Evolutionary conservation across 1,140 invertebrate genomes (phyloP), one percentile per base, ranked within the genome.

Genomic region (Anthonomus grandis): DNA sequence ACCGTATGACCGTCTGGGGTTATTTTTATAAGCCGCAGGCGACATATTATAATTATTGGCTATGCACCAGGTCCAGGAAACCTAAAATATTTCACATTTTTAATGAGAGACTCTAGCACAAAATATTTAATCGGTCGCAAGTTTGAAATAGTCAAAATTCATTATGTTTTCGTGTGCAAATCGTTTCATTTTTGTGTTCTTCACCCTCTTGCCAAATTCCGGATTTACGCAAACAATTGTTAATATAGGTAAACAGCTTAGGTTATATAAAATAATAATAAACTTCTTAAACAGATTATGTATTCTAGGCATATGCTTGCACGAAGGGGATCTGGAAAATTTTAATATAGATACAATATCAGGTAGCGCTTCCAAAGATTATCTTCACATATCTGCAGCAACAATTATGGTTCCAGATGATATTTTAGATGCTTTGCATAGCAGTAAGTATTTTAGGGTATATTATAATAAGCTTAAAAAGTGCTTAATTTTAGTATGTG

Each of bases 21-120:
- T 46, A 46, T 46, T 46, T 46, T 46, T 46, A 46, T 46, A 46
- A 25, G 18, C n/a, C n/a, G n/a, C n/a, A n/a, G n/a, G n/a, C 44
- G 44, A 25, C 17, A n/a, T n/a, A 46, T 25, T n/a, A 48, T 48
- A 48, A 48, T 48, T 48, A 48, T 48, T 48, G 46, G 46, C 46
- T 18, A 48, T 48, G 25, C 46, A 48, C 25, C 46, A 48, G 46
- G 27, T 18, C 5, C 18, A 48, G 27, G 27, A 36, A n/a, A 34
- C 25, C 12, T 34, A 34, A 48, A 48, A 48, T 36, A 48, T 48
- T 48, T 19, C 18, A 19, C 24, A 36, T 48, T 36, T 48, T 48
- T 48, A 36, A 15, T 31, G 22, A 17, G 24, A 17, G 19, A 25
- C 15, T 31, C 12, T 27, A 31, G n/a, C n/a, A n/a, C n/a, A n/a